These are phyloP conservation scores for Polymixis lichenea DNA, from an alignment of 2,888 invertebrate species.

Conservation along the genomic window DNA sequence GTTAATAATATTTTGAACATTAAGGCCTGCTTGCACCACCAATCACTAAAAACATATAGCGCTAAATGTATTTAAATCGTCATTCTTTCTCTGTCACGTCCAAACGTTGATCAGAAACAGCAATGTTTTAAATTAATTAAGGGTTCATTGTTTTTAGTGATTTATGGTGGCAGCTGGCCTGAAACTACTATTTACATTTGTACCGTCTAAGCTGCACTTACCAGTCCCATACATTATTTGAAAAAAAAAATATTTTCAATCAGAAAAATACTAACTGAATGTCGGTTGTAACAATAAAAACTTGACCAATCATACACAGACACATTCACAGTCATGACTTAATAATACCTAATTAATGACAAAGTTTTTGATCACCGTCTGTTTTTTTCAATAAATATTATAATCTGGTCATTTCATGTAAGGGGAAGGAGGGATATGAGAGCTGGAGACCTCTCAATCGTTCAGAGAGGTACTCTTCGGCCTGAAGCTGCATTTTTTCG, in stretches of 20 bases:
- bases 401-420: slow-evolving; percentile 77
- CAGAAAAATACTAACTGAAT: background rate
- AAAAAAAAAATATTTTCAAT: background rate
- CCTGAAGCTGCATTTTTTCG: slow-evolving; percentile 82
- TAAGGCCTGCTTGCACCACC: too few species aligned
- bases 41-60: background rate
- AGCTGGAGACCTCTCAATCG: slow-evolving; percentile 77
- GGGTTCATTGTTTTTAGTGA: too few species aligned
- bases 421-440: slow-evolving; percentile 79
- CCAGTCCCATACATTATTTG: background rate
- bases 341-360: background rate
- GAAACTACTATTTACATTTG: slow-evolving; percentile 6
- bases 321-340: background rate
- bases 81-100: background rate
- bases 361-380: background rate
- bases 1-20: background rate
- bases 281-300: background rate
- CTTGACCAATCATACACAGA: background rate
- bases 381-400: slow-evolving; percentile 59
- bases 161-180: too few species aligned
- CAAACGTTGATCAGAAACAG: background rate
- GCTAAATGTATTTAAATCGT: background rate
- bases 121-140: background rate
- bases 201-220: background rate
- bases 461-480: slow-evolving; percentile 80